Evolutionary conservation across 2,797 vertebrate genomes (phyloP).

Genomic region (Thunnus albacares): DNA sequence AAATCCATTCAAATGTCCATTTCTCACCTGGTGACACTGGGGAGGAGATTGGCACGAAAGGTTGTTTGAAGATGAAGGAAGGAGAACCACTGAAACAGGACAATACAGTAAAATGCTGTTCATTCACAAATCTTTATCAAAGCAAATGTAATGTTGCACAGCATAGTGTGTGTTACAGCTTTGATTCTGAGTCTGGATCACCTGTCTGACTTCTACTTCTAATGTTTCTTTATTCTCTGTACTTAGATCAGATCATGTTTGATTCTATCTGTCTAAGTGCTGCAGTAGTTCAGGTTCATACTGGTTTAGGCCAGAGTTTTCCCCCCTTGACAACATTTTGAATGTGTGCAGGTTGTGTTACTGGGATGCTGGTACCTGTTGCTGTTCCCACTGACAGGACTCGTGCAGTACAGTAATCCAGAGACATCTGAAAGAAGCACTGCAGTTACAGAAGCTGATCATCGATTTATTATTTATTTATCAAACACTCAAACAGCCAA

Average conservation of each 20-base stretch:
- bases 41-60: slow-evolving; percentile 86
- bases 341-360: background rate
- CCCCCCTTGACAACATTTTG: background rate
- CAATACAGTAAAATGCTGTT: slow-evolving; percentile 4
- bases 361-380: slow-evolving; percentile 76
- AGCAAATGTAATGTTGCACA: background rate
- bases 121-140: background rate
- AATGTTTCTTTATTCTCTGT: background rate
- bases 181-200: background rate
- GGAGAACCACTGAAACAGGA: slow-evolving; percentile 86
- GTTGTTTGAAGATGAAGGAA: slow-evolving; percentile 89
- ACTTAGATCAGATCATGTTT: background rate
- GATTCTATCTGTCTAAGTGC: background rate
- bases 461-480: background rate
- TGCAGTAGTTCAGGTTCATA: background rate
- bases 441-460: background rate
- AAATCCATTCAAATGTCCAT: background rate
- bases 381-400: slow-evolving; percentile 84
- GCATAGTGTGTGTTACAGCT: background rate
- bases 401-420: slow-evolving; percentile 81
- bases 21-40: slow-evolving; percentile 83
- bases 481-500: background rate
- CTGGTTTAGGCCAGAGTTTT: background rate
- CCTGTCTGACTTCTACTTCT: too few species aligned
- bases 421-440: slow-evolving; percentile 80